These are phyloP conservation scores for Littorina saxatilis DNA, from an alignment of 1,140 invertebrate species.

Conservation along the genomic window DNA sequence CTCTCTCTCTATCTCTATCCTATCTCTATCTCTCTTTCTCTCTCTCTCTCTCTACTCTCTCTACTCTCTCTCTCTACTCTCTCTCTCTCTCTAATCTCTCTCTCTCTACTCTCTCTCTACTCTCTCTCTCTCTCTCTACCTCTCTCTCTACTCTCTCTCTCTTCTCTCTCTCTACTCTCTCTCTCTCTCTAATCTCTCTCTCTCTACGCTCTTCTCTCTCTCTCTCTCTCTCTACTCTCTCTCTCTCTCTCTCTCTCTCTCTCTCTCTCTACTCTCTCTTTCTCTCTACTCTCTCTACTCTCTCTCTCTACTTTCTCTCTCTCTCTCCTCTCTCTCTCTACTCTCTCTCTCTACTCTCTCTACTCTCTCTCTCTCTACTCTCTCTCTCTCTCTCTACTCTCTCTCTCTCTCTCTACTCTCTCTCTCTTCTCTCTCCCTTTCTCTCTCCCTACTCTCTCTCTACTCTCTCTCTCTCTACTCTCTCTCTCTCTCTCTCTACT, in stretches of 20 bases:
- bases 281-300: slow-evolving; percentile 5
- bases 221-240: slow-evolving; percentile 31
- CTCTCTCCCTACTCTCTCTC: not conserved
- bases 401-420: slow-evolving; percentile 3
- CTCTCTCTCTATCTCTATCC: slow-evolving; percentile 4
- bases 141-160: slow-evolving; percentile 13
- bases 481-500: slow-evolving; percentile 22
- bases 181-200: too few relatives aligned
- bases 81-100: slow-evolving; percentile 33
- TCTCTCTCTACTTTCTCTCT: slow-evolving; percentile 10
- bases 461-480: slow-evolving; percentile 31
- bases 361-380: not conserved
- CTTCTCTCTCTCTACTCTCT: not conserved
- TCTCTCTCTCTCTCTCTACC: slow-evolving; percentile 3
- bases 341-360: slow-evolving; percentile 37
- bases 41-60: not conserved
- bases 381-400: slow-evolving; percentile 5
- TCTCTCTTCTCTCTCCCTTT: slow-evolving; percentile 8
- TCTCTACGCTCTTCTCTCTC: too few relatives aligned
- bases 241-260: too few relatives aligned
- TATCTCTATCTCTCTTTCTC: not conserved
- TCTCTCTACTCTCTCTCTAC: slow-evolving; percentile 12
- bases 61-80: slow-evolving; percentile 22
- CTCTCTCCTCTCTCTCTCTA: not conserved
- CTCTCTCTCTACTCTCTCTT: slow-evolving; percentile 9